These are phyloP conservation scores for Trachymyrmex septentrionalis DNA, from an alignment of 1,140 invertebrate species.

Conservation along the genomic window DNA sequence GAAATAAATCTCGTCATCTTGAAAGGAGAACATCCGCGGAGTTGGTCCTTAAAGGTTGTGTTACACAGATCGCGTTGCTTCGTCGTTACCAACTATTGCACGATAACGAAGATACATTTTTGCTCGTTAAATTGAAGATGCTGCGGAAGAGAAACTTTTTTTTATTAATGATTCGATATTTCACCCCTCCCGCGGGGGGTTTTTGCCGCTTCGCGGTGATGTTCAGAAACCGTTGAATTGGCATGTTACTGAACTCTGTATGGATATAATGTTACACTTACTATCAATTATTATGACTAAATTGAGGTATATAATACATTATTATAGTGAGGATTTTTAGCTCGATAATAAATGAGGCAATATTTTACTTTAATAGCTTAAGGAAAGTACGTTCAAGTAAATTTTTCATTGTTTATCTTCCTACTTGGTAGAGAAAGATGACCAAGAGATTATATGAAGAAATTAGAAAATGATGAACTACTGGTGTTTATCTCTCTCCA, in stretches of 20 bases:
- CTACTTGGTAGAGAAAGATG: slow-evolving; percentile 3
- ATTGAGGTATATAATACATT: neutral
- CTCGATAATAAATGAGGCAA: slow-evolving; percentile 47
- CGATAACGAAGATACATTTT: slow-evolving; percentile 77
- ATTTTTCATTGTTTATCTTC: slow-evolving; percentile 40
- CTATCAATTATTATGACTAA: slow-evolving; percentile 39
- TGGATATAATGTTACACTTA: slow-evolving; percentile 10
- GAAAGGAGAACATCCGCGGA: slow-evolving; percentile 43
- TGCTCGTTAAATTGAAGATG: slow-evolving; percentile 74
- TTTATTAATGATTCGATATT: slow-evolving; percentile 64
- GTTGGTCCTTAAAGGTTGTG: slow-evolving; percentile 64
- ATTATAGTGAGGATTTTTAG: slow-evolving; percentile 19
- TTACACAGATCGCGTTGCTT: slow-evolving; percentile 75
- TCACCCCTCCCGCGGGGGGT: neutral
- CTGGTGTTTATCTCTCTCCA: neutral
- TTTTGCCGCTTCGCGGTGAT: neutral
- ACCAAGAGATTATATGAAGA: slow-evolving; percentile 13
- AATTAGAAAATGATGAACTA: slow-evolving; percentile 41
- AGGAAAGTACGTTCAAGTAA: slow-evolving; percentile 40
- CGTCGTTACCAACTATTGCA: slow-evolving; percentile 63
- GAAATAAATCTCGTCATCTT: slow-evolving; percentile 69
- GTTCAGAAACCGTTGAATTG: slow-evolving; percentile 16
- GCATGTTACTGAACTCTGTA: slow-evolving; percentile 20
- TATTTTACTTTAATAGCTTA: slow-evolving; percentile 46
- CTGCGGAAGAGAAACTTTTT: slow-evolving; percentile 42